Evolutionary conservation across 2,797 vertebrate species (phyloP).

Genomic region (Eidolon dupreanum): DNA sequence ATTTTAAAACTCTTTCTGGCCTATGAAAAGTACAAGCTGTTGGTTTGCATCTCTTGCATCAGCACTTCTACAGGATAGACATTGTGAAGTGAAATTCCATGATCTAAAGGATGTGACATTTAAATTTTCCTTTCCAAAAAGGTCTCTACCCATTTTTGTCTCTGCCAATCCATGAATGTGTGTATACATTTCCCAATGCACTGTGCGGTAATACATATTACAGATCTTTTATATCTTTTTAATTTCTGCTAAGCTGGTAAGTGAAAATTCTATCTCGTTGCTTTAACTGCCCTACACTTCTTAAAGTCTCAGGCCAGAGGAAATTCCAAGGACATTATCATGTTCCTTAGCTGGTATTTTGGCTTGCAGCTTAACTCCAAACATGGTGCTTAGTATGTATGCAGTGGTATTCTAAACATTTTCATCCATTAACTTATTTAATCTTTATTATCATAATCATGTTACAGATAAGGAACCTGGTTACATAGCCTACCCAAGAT

Average conservation of each 20-base stretch:
- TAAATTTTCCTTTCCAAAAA: background rate
- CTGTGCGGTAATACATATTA: background rate
- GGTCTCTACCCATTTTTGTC: background rate
- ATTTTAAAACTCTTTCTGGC: background rate
- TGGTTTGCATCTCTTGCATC: constrained; percentile 18
- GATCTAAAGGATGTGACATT: background rate
- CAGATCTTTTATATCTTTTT: background rate
- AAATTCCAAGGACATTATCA: constrained; percentile 16
- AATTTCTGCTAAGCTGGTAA: constrained; percentile 25
- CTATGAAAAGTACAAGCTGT: constrained; percentile 3
- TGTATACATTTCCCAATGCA: background rate
- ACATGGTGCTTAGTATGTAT: background rate
- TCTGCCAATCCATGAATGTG: background rate
- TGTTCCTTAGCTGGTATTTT: constrained; percentile 6
- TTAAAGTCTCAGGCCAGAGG: background rate
- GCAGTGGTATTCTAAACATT: background rate
- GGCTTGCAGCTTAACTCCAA: constrained; percentile 12
- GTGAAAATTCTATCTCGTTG: background rate
- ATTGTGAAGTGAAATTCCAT: constrained; percentile 22
- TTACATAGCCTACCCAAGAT: constrained; percentile 30
- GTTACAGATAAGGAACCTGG: constrained; percentile 36
- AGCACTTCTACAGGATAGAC: background rate
- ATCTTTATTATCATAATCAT: background rate
- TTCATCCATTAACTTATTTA: constrained; percentile 8
- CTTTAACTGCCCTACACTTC: background rate